These are phyloP conservation scores for Tyrannus savana DNA, from an alignment of 2,113 vertebrate species.

Conservation along the genomic window DNA sequence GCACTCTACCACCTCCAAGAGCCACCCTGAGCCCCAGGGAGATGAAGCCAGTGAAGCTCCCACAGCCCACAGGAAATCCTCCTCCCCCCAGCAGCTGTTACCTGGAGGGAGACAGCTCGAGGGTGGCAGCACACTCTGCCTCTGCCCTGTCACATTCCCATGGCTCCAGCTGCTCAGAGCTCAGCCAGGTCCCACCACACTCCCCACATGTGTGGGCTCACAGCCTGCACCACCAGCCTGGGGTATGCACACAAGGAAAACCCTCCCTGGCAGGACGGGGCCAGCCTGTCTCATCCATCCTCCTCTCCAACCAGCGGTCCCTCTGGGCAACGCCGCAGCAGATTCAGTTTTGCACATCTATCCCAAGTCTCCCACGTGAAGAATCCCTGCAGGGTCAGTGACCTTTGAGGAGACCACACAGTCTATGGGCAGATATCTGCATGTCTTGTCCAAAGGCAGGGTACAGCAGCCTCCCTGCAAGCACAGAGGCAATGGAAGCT, in stretches of 20 bases:
- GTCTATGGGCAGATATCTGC: background rate
- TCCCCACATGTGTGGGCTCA: background rate
- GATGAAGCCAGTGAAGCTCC: rapidly evolving
- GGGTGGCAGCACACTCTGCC: background rate
- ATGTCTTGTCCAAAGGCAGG: background rate
- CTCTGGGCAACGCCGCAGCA: background rate
- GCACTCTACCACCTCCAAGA: background rate
- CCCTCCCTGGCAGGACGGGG: background rate
- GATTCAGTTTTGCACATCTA: background rate
- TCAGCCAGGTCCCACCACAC: background rate
- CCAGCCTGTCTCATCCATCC: background rate
- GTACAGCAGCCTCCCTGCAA: background rate
- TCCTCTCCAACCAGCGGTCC: background rate
- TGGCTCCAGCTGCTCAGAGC: background rate
- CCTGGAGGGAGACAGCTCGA: background rate
- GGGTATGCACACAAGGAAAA: background rate
- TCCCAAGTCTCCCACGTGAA: rapidly evolving
- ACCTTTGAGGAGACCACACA: background rate
- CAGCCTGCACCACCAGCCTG: background rate
- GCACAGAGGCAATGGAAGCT: background rate
- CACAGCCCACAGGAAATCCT: background rate
- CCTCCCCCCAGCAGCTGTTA: background rate
- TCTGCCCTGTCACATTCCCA: background rate
- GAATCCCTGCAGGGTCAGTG: background rate
- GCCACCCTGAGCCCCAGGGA: background rate